phyloP scores from a whole-genome alignment of 2,113 vertebrate genomes.

The Poeciliopsis turrubarensis region DNA sequence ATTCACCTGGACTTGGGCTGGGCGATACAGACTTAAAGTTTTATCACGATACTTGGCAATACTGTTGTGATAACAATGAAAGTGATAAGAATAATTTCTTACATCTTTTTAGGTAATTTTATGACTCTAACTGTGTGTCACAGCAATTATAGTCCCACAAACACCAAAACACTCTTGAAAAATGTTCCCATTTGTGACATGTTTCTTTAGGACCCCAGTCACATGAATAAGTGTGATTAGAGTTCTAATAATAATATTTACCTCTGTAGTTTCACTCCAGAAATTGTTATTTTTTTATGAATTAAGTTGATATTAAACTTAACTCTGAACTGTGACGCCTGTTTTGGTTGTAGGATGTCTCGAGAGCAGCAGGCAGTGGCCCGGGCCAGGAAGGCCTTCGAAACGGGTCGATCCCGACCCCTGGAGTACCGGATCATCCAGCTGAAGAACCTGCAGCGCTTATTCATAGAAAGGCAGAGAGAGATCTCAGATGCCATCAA shows the following conservation, averaged over 20 bases:
- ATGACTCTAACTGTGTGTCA: too few species aligned
- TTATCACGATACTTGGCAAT: too few species aligned
- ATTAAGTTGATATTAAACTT: too few species aligned
- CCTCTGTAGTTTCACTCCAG: background rate
- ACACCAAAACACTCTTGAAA: too few species aligned
- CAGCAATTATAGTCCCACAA: too few species aligned
- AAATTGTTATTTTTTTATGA: background rate
- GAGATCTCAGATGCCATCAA: slow-evolving; percentile 82
- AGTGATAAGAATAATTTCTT: too few species aligned
- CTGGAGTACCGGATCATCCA: slow-evolving; percentile 85
- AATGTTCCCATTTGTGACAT: too few species aligned
- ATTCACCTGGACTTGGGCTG: background rate
- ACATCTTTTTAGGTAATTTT: too few species aligned
- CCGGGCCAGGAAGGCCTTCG: slow-evolving; percentile 83
- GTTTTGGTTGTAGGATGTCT: slow-evolving; percentile 73
- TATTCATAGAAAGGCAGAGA: slow-evolving; percentile 80
- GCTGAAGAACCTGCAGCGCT: slow-evolving; percentile 83
- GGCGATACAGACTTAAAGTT: too few species aligned
- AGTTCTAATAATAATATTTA: background rate
- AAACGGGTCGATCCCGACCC: slow-evolving; percentile 78
- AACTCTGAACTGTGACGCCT: background rate
- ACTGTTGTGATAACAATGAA: too few species aligned
- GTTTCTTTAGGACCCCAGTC: too few species aligned
- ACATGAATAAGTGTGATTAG: too few species aligned
- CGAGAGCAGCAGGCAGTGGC: slow-evolving; percentile 76